These are phyloP conservation scores for Liparis tanakae DNA, from an alignment of 2,797 vertebrate genomes.

Conservation along the genomic window DNA sequence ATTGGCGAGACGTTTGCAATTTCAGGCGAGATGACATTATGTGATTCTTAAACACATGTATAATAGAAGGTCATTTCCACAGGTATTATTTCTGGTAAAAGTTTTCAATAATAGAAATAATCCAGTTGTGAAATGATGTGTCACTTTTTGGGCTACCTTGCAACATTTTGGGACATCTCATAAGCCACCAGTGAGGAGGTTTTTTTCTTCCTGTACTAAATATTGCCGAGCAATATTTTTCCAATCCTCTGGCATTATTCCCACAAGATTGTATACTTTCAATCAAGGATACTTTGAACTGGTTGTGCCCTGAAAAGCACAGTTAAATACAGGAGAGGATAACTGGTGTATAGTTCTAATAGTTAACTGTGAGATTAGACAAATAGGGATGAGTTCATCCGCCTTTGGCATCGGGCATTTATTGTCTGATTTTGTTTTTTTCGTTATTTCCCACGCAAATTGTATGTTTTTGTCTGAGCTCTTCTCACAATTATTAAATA, in stretches of 20 bases:
- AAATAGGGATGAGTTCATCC: constrained; percentile 14
- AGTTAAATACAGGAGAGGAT: constrained; percentile 9
- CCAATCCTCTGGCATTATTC: constrained; percentile 24
- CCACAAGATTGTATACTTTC: constrained; percentile 34
- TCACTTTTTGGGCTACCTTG: not conserved
- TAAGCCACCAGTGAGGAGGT: constrained; percentile 18
- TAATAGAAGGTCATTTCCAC: too few relatives aligned
- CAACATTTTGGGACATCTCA: constrained; percentile 20
- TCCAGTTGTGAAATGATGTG: not conserved
- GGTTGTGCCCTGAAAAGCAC: constrained; percentile 26
- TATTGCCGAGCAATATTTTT: constrained; percentile 38
- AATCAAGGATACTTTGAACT: constrained; percentile 25
- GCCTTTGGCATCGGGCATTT: not conserved
- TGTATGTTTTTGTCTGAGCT: not conserved
- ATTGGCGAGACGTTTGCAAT: constrained; percentile 32
- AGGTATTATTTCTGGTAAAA: not conserved
- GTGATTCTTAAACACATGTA: not conserved
- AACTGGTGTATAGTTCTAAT: too few relatives aligned
- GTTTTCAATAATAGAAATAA: not conserved
- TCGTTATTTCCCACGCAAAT: not conserved
- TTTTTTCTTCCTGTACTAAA: constrained; percentile 36
- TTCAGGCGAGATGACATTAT: not conserved
- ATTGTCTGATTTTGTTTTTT: not conserved
- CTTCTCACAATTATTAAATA: not conserved
- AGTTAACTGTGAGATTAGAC: not conserved